Evolutionary conservation across 2,113 vertebrate species (phyloP).

Genomic region (Coregonus clupeaformis): DNA sequence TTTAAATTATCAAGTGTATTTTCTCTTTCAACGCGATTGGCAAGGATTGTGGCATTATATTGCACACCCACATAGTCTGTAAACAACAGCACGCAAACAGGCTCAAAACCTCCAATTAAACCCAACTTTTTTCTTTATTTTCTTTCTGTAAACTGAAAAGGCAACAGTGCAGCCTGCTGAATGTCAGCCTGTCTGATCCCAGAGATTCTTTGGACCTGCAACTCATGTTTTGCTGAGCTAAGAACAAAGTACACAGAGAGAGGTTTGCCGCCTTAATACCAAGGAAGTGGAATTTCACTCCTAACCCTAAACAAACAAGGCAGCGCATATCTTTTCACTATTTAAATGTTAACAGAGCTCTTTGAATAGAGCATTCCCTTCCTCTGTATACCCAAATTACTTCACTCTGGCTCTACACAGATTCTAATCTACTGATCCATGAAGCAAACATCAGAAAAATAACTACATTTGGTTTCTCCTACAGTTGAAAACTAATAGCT

Average conservation of each 20-base stretch:
- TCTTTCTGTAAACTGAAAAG: conserved; percentile 54
- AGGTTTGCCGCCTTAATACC: conserved; percentile 66
- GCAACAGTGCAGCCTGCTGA: conserved; percentile 65
- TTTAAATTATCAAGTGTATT: conserved; percentile 43
- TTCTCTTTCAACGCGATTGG: conserved; percentile 60
- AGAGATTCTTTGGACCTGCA: conserved; percentile 64
- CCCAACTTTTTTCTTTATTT: conserved; percentile 41
- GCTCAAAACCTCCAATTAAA: conserved; percentile 71
- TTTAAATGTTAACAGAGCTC: conserved; percentile 60
- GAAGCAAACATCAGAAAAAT: conserved; percentile 32
- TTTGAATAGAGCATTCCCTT: conserved; percentile 40
- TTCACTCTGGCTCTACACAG: conserved; percentile 15
- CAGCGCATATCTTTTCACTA: conserved; percentile 66
- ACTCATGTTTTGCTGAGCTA: conserved; percentile 74
- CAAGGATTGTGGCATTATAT: conserved; percentile 54
- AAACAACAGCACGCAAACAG: conserved; percentile 73
- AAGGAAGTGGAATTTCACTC: conserved; percentile 72
- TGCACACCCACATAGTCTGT: conserved; percentile 64
- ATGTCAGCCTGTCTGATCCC: conserved; percentile 72
- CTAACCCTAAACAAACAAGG: conserved; percentile 70
- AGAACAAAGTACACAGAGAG: conserved; percentile 66
- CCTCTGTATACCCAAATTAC: conserved; percentile 27
- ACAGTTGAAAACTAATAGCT: conserved; percentile 3
- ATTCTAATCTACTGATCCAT: conserved; percentile 41
- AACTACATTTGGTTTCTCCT: conserved; percentile 24